Conservation (phyloP, 2,797 vertebrate species). For the Triplophysa bombifrons region DNA sequence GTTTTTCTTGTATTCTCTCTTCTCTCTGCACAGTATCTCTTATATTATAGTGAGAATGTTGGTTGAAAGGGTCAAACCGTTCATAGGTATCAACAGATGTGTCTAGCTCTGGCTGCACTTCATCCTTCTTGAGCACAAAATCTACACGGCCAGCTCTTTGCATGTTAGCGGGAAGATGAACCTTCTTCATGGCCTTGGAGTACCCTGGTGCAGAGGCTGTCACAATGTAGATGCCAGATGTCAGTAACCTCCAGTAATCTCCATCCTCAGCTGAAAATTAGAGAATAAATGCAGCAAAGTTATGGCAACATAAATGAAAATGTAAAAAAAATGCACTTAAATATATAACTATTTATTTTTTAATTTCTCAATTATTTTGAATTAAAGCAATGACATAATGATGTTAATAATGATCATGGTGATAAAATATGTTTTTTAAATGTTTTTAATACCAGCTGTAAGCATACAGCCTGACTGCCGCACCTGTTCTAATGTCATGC, state of each 20-base stretch:
- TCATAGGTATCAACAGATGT: slow-evolving; percentile 60
- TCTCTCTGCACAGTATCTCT: slow-evolving; percentile 32
- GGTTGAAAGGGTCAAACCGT: slow-evolving; percentile 77
- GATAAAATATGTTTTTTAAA: too few species aligned
- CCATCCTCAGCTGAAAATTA: slow-evolving; percentile 83
- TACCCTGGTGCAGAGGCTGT: slow-evolving; percentile 86
- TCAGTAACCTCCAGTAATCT: slow-evolving; percentile 93
- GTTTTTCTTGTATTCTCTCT: slow-evolving; percentile 77
- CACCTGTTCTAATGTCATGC: slow-evolving; percentile 90
- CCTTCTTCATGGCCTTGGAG: slow-evolving; percentile 82
- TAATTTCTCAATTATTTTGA: too few species aligned
- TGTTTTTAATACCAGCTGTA: neutral
- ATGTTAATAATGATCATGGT: too few species aligned
- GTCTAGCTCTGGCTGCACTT: slow-evolving; percentile 58
- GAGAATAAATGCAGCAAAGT: neutral
- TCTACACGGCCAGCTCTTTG: slow-evolving; percentile 84
- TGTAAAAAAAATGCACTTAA: too few species aligned
- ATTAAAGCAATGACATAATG: too few species aligned
- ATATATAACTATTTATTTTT: too few species aligned
- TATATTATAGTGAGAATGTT: slow-evolving; percentile 73
- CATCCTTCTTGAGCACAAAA: slow-evolving; percentile 78
- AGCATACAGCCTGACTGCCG: neutral
- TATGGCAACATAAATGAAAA: neutral
- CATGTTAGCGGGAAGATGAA: slow-evolving; percentile 83
- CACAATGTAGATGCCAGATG: slow-evolving; percentile 87